Evolutionary conservation across 2,888 invertebrate genomes (phyloP), one percentile per base, ranked within the genome.

Genomic region (Diloba caeruleocephala): DNA sequence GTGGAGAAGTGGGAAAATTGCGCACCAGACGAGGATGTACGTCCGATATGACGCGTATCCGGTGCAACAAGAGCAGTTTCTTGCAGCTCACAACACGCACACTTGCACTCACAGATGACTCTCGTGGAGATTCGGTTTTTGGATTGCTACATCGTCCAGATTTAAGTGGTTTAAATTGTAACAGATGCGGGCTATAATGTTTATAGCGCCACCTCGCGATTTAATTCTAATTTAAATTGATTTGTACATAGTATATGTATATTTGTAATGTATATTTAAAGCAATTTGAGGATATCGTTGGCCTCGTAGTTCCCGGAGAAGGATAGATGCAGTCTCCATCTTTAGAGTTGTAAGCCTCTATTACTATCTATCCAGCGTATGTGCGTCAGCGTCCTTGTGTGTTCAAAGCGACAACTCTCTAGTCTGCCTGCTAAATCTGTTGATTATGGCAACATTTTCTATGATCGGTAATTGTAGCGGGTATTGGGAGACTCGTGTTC

Each of bases 21-120:
- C 81, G 80, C 83, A 80, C 74, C 77, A 82, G 82, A 79, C 73
- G 82, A 88, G 91, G 89, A 90, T 88, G 88, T 89, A 84, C 89
- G 89, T 89, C 85, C 84, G 85, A 85, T 76, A 72, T 89, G 90
- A 91, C 89, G 90, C 78, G 81, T 78, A 78, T 89, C 90, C 89
- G 88, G 81, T 73, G 71, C 57, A 76, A 66, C 60, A 70, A 73
- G 53, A 62, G 49, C 51, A 45, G 37, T 52, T 55, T 64, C 70
- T 69, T 61, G 43, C 33, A 36, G 29, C 41, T 34, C 32, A 51
- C 49, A 38, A 39, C 37, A 50, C 29, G 48, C 45, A 44, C 51
- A 29, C 31, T 26, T 41, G 26, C 36, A 42, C 37, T 31, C 41
- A 53, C 65, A 56, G 65, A 72, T 64, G 70, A 59, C 53, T 43